Evolutionary conservation across 2,797 vertebrate species (phyloP).

Genomic region (Helarctos malayanus): DNA sequence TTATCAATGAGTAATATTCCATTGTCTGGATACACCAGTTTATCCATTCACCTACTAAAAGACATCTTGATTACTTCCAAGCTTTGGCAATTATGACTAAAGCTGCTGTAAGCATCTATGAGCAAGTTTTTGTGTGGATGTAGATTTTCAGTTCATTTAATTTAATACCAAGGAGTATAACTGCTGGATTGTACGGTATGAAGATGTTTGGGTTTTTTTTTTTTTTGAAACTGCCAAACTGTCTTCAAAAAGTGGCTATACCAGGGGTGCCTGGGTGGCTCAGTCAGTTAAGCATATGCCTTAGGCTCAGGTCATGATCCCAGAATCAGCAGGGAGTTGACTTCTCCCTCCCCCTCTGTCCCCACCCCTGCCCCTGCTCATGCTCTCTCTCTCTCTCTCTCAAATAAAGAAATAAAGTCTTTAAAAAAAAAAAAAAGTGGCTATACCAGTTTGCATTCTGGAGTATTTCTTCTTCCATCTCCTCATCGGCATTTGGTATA

Average conservation of each 20-base stretch:
- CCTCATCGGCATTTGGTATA: neutral
- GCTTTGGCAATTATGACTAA: neutral
- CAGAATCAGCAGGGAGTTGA: neutral
- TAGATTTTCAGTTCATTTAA: neutral
- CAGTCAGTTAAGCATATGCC: neutral
- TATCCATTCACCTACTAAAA: neutral
- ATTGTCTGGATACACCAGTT: neutral
- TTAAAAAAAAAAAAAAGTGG: too few relatives aligned
- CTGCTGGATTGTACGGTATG: neutral
- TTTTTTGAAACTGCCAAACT: neutral
- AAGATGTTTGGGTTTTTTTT: neutral
- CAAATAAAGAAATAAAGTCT: too few relatives aligned
- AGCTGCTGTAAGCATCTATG: neutral
- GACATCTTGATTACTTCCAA: neutral
- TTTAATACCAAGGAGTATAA: neutral
- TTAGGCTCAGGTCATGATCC: neutral
- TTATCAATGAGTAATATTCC: neutral
- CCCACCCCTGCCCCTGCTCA: too few relatives aligned
- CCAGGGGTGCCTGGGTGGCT: neutral
- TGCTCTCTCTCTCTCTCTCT: too few relatives aligned
- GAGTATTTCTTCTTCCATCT: neutral
- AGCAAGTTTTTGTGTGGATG: neutral
- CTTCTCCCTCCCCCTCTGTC: neutral
- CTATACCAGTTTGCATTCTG: neutral
- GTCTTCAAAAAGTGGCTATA: neutral